phyloP scores from a whole-genome alignment of 2,888 invertebrate genomes.

The Lasioglossum zephyrum region DNA sequence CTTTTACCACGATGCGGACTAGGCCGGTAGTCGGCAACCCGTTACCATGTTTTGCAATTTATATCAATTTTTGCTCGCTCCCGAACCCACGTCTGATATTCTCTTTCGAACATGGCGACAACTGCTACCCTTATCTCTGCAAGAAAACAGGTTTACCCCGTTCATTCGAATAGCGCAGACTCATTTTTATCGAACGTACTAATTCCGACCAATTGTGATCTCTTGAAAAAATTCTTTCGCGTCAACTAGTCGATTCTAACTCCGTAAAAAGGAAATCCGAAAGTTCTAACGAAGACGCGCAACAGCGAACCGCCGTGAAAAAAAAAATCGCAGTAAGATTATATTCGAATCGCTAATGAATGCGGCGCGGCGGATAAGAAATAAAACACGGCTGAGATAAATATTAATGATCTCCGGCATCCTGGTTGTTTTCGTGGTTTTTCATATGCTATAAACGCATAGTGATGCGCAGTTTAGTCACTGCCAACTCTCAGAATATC shows the following conservation, averaged over 20 bases:
- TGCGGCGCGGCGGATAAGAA: neutral
- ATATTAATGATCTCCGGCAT: neutral
- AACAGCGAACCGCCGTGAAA: too few relatives aligned
- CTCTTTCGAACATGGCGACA: neutral
- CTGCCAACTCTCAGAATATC: neutral
- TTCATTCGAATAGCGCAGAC: neutral
- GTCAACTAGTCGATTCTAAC: too few relatives aligned
- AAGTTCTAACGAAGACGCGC: too few relatives aligned
- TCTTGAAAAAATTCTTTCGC: too few relatives aligned
- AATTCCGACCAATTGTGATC: too few relatives aligned
- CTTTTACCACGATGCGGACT: neutral
- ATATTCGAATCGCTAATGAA: neutral
- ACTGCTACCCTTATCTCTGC: neutral
- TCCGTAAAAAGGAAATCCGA: too few relatives aligned
- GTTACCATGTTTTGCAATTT: slow-evolving; percentile 2
- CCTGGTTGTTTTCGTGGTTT: neutral
- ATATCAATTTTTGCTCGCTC: neutral
- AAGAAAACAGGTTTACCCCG: neutral
- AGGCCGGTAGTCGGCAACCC: neutral
- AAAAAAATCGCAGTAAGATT: neutral
- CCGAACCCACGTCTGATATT: neutral
- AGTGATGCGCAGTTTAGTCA: neutral
- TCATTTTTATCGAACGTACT: neutral
- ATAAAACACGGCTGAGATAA: neutral
- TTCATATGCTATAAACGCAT: neutral